phyloP scores from a whole-genome alignment of 2,797 vertebrate species.

The Hypotaenidia philippensis region DNA sequence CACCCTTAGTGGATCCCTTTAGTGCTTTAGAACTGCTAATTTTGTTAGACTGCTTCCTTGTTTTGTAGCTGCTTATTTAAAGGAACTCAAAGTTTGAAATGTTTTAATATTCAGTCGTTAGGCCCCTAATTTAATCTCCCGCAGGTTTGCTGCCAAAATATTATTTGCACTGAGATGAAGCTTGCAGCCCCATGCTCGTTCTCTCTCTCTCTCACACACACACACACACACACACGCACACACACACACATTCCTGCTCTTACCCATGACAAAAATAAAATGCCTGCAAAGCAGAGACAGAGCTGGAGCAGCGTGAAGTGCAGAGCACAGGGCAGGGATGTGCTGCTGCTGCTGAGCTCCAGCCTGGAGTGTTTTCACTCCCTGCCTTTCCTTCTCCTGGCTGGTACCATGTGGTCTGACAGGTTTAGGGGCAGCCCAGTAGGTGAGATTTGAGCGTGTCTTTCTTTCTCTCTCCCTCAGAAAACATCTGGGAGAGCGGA shows the following conservation, averaged over 20 bases:
- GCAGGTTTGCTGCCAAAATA: slow-evolving; percentile 44
- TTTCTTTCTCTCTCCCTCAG: not conserved
- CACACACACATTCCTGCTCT: slow-evolving; percentile 27
- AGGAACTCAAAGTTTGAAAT: slow-evolving; percentile 3
- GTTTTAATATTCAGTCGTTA: slow-evolving; percentile 18
- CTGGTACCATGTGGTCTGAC: not conserved
- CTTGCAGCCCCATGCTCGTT: not conserved
- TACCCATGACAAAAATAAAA: slow-evolving; percentile 55
- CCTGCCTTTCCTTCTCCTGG: not conserved
- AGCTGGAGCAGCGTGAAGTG: not conserved
- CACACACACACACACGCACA: slow-evolving; percentile 20
- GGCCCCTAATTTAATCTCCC: slow-evolving; percentile 52
- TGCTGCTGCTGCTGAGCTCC: not conserved
- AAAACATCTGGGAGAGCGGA: slow-evolving; percentile 58
- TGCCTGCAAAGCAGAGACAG: slow-evolving; percentile 27
- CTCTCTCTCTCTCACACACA: not conserved
- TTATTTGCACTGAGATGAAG: slow-evolving; percentile 41
- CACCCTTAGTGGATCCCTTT: not conserved
- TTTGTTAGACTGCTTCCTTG: slow-evolving; percentile 4
- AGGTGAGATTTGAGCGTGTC: not conserved
- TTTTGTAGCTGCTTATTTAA: slow-evolving; percentile 43
- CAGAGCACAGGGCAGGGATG: not conserved
- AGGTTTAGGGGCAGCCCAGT: not conserved
- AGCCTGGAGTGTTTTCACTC: not conserved
- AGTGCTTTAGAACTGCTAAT: not conserved